phyloP scores from a whole-genome alignment of 2,113 vertebrate species.

The Strix aluco region DNA sequence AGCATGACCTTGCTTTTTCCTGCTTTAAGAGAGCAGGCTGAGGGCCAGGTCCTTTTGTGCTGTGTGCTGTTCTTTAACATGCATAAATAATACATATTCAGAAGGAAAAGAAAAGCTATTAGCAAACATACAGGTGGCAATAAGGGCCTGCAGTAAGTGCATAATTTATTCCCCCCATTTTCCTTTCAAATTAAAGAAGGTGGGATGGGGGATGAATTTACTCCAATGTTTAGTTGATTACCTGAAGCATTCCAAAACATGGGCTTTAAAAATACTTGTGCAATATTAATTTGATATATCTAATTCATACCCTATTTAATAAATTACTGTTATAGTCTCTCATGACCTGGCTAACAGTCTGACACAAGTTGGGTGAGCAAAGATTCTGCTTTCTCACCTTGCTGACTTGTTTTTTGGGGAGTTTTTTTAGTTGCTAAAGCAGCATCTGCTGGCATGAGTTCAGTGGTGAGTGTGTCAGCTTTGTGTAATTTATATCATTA shows the following conservation, averaged over 20 bases:
- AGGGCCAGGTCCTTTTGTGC: background rate
- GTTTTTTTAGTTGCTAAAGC: background rate
- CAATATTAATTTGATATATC: background rate
- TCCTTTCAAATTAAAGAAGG: background rate
- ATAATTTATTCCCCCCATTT: slow-evolving; percentile 4
- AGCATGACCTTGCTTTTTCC: background rate
- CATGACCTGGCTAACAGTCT: background rate
- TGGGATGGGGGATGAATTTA: background rate
- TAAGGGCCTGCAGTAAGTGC: background rate
- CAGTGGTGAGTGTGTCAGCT: background rate
- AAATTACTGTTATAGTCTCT: background rate
- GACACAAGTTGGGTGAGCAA: background rate
- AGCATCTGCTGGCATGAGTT: background rate
- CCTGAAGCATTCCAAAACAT: background rate
- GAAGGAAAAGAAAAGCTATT: background rate
- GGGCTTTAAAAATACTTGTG: background rate
- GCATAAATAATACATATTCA: background rate
- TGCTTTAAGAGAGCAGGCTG: background rate
- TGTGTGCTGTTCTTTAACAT: background rate
- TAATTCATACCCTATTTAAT: background rate
- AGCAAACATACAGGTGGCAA: background rate
- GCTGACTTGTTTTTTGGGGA: no score
- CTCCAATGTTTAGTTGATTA: background rate
- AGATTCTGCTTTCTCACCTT: background rate
- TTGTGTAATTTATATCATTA: background rate